Conservation (phyloP, 2,113 vertebrate genomes). For the Oxygymnocypris stewartii region DNA sequence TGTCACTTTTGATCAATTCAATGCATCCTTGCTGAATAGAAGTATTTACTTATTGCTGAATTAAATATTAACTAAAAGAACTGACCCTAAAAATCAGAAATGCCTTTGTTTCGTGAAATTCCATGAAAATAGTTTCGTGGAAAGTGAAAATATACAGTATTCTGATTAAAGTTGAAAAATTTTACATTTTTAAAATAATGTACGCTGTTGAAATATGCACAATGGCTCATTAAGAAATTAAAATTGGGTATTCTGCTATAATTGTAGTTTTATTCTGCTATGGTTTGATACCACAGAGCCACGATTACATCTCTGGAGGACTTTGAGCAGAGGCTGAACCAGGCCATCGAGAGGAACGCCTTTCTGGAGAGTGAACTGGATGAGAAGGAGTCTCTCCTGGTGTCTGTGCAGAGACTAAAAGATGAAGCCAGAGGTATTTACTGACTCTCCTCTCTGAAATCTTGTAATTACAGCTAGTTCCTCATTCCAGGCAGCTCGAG, state of each 20-base stretch:
- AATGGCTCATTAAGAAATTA: not conserved
- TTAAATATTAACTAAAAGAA: too few species aligned
- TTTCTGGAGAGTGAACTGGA: conserved; percentile 98
- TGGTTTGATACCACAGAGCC: conserved; percentile 76
- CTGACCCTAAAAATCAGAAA: too few species aligned
- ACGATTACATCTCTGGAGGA: conserved; percentile 97
- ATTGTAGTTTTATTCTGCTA: not conserved
- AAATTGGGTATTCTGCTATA: not conserved
- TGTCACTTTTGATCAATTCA: not conserved
- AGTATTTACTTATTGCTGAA: not conserved
- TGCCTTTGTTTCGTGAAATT: not conserved
- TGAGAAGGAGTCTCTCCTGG: conserved; percentile 94
- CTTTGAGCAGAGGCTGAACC: conserved; percentile 96
- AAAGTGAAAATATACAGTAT: not conserved
- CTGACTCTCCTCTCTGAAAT: not conserved
- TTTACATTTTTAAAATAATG: not conserved
- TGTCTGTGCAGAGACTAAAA: conserved; percentile 95
- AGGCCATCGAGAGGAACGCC: conserved; percentile 96
- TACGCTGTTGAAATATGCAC: not conserved
- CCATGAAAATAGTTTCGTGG: not conserved
- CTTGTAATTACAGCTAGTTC: not conserved
- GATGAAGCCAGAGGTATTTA: conserved; percentile 94
- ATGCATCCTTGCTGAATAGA: not conserved
- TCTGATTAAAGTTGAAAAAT: not conserved
- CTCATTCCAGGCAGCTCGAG: not conserved